A percentile compares a stretch with the other conserved stretches of the same genome.
Evolutionary conservation across 2,888 invertebrate species (phyloP).

Genomic region (Drosophila mercatorum): DNA sequence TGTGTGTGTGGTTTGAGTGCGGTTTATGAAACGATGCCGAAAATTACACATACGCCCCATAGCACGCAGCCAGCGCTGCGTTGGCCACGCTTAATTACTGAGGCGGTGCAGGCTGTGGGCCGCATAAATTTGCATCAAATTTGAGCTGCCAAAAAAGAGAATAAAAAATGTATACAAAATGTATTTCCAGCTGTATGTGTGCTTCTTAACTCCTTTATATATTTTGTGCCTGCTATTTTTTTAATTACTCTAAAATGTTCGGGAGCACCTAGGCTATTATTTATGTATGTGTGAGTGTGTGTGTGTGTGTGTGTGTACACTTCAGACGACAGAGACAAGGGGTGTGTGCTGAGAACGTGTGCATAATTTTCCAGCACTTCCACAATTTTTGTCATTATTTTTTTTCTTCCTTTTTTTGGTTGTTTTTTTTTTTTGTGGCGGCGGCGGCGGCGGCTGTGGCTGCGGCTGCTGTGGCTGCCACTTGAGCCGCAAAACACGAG

Average conservation of each 20-base stretch:
- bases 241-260: slow-evolving; percentile 80
- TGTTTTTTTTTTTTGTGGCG: slow-evolving; percentile 37
- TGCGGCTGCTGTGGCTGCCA: slow-evolving; percentile 61
- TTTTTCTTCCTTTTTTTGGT: slow-evolving; percentile 41
- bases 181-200: slow-evolving; percentile 22
- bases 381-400: slow-evolving; percentile 77
- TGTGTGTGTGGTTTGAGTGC: slow-evolving; percentile 55
- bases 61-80: slow-evolving; percentile 64
- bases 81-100: slow-evolving; percentile 77
- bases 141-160: slow-evolving; percentile 51
- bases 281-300: slow-evolving; percentile 33
- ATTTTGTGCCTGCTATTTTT: slow-evolving; percentile 61
- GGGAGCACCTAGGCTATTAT: slow-evolving; percentile 67
- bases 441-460: slow-evolving; percentile 24
- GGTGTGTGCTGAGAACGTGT: slow-evolving; percentile 57
- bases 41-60: slow-evolving; percentile 80
- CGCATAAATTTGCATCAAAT: slow-evolving; percentile 77
- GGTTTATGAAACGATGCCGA: slow-evolving; percentile 80
- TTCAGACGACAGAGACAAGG: slow-evolving; percentile 65
- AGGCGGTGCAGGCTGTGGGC: slow-evolving; percentile 26
- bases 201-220: slow-evolving; percentile 69
- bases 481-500: slow-evolving; percentile 78
- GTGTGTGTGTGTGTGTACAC: slow-evolving; percentile 36
- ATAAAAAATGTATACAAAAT: slow-evolving; percentile 43
- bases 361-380: slow-evolving; percentile 78